Conservation (phyloP, 2,113 vertebrate species). For the Spea multiplicata region DNA sequence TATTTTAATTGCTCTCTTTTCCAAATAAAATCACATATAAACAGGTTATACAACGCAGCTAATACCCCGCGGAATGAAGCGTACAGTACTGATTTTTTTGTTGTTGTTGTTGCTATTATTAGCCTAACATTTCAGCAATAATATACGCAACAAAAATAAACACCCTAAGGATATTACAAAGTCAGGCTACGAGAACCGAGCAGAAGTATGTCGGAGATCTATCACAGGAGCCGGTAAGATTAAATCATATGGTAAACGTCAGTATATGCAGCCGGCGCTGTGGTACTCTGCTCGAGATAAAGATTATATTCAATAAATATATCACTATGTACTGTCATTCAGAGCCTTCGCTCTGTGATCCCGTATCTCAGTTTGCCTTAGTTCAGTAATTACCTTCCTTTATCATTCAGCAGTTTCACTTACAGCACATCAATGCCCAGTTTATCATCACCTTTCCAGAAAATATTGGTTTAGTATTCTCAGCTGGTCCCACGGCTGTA, state of each 20-base stretch:
- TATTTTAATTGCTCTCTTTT: constrained; percentile 23
- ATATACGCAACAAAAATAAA: constrained; percentile 38
- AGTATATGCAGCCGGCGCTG: constrained; percentile 32
- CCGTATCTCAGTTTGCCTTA: constrained; percentile 43
- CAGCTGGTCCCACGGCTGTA: not conserved
- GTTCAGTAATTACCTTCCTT: constrained; percentile 46
- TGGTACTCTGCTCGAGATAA: constrained; percentile 32
- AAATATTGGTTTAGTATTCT: constrained; percentile 18
- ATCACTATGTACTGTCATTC: constrained; percentile 38
- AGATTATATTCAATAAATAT: constrained; percentile 46
- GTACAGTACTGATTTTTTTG: not conserved
- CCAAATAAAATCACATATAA: constrained; percentile 8
- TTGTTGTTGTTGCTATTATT: constrained; percentile 25
- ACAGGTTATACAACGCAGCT: not conserved
- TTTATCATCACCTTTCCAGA: constrained; percentile 41
- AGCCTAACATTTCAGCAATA: constrained; percentile 16
- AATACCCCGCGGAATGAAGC: not conserved
- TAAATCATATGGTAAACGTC: constrained; percentile 36
- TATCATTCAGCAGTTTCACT: constrained; percentile 45
- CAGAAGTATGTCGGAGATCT: constrained; percentile 39
- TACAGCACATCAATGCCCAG: constrained; percentile 31
- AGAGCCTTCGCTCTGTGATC: constrained; percentile 29
- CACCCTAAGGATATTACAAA: constrained; percentile 45
- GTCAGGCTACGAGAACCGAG: constrained; percentile 26
- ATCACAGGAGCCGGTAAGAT: constrained; percentile 6